A percentile compares a stretch with the other conserved stretches of the same genome.
Conservation (phyloP, 2,797 vertebrate species). For the Brotula barbata region DNA sequence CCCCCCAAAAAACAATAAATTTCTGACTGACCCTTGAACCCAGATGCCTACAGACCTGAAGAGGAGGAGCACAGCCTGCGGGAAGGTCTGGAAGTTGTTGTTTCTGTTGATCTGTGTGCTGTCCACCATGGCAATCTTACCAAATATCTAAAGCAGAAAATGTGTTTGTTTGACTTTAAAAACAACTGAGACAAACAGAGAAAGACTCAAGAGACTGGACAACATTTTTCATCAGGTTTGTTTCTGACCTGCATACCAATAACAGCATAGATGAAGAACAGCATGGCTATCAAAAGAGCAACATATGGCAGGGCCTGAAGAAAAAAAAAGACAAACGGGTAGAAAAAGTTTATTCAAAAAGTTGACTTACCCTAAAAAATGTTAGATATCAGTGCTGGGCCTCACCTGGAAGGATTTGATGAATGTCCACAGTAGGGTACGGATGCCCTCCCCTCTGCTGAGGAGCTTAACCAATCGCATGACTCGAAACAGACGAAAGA, state of each 20-base stretch:
- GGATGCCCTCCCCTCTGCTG: constrained; percentile 97
- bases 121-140: constrained; percentile 97
- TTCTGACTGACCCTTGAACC: neutral
- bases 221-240: neutral
- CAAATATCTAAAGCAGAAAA: constrained; percentile 87
- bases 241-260: constrained; percentile 96
- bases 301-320: constrained; percentile 93
- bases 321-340: too few species aligned
- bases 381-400: neutral
- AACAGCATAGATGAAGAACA: constrained; percentile 99
- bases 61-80: constrained; percentile 94
- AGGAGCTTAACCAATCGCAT: constrained; percentile 99
- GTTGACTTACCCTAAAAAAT: too few species aligned
- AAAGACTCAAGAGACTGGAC: neutral
- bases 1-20: neutral
- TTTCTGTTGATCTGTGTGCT: constrained; percentile 97
- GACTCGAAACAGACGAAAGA: constrained; percentile 98
- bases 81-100: constrained; percentile 99
- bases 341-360: too few species aligned
- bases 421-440: constrained; percentile 97
- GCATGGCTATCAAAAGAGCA: constrained; percentile 98
- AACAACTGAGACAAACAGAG: neutral
- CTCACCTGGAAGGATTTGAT: constrained; percentile 99
- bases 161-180: neutral
- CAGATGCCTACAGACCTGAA: constrained; percentile 83